Evolutionary conservation across 2,797 vertebrate genomes (phyloP), one percentile per base, ranked within the genome.

Genomic region (Acanthurus lineatus): DNA sequence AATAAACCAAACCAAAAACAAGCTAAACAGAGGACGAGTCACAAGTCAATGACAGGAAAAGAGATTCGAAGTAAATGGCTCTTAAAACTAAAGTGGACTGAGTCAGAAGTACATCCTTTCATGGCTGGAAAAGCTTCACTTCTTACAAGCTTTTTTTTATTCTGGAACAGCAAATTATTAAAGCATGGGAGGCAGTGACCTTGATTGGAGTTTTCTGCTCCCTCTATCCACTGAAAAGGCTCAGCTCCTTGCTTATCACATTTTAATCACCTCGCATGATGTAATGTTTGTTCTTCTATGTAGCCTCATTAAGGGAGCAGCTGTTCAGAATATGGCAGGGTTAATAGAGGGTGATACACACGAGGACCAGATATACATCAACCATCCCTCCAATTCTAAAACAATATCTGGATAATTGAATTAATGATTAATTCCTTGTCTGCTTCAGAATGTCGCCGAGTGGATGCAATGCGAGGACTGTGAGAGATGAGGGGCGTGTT

Each of bases 401-500:
- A 90, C 88, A 88, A 88, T 90, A 89, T 57, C 63, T 20, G 22
- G 69, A 79, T 84, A 76, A 88, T 81, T 86, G 60, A 88, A 89
- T 82, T 82, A 72, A 83, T 77, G 77, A 90, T 88, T 83, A 49
- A 85, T 83, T 65, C 62, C 58, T 17, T 58, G 76, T 42, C 70
- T 81, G 5, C 61, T 81, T 75, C 69, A 72, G 73, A 35, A 72
- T 42, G 71, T 28, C 28, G 66, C 67, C 38, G 70, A 67, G 56
- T 7, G 74, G 78, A 77, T n/a, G 61, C 61, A 67, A 48, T 76
- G 53, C 22, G 20, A 64, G n/a, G 59, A 10, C 69, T 73, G 38
- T 54, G 77, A 86, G 71, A 52, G 69, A 82, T 77, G 82, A 75
- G 58, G 40, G 74, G 73, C 22, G 57, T 76, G 85, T 81, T 73